A percentile compares a stretch with the other conserved stretches of the same genome.
phyloP scores from a whole-genome alignment of 2,888 invertebrate genomes.

The Drosophila colorata region DNA sequence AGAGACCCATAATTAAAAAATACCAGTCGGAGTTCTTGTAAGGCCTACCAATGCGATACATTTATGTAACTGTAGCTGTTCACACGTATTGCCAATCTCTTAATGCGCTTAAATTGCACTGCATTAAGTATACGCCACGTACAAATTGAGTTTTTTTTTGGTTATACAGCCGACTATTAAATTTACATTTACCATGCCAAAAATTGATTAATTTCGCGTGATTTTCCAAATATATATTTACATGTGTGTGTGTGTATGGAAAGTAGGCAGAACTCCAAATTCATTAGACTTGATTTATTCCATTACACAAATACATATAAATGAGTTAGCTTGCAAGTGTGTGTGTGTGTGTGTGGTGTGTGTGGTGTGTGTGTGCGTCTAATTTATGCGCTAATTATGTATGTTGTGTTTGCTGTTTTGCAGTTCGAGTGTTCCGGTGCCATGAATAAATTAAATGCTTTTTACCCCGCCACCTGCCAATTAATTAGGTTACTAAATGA shows the following conservation, averaged over 20 bases:
- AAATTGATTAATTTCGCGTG: slow-evolving; percentile 50
- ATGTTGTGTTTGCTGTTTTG: slow-evolving; percentile 47
- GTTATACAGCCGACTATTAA: slow-evolving; percentile 29
- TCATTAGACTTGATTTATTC: slow-evolving; percentile 48
- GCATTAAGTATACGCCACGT: slow-evolving; percentile 51
- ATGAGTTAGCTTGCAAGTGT: not conserved
- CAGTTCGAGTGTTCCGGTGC: slow-evolving; percentile 31
- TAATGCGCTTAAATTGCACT: slow-evolving; percentile 42
- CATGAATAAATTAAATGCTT: slow-evolving; percentile 65
- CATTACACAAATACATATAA: slow-evolving; percentile 7
- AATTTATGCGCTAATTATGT: slow-evolving; percentile 66
- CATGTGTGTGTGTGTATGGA: not conserved
- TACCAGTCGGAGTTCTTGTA: slow-evolving; percentile 15
- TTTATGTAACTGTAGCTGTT: slow-evolving; percentile 1
- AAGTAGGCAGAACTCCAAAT: slow-evolving; percentile 26
- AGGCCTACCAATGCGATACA: not conserved
- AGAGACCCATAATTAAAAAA: slow-evolving; percentile 50
- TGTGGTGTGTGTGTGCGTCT: slow-evolving; percentile 19
- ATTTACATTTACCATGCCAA: slow-evolving; percentile 33
- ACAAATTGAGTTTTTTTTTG: not conserved
- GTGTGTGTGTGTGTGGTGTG: slow-evolving; percentile 11
- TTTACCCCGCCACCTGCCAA: slow-evolving; percentile 49
- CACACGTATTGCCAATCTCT: slow-evolving; percentile 20
- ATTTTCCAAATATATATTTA: slow-evolving; percentile 9
- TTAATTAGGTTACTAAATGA: slow-evolving; percentile 63